Evolutionary conservation across 2,888 invertebrate genomes (phyloP).

Genomic region (Steinernema hermaphroditum): DNA sequence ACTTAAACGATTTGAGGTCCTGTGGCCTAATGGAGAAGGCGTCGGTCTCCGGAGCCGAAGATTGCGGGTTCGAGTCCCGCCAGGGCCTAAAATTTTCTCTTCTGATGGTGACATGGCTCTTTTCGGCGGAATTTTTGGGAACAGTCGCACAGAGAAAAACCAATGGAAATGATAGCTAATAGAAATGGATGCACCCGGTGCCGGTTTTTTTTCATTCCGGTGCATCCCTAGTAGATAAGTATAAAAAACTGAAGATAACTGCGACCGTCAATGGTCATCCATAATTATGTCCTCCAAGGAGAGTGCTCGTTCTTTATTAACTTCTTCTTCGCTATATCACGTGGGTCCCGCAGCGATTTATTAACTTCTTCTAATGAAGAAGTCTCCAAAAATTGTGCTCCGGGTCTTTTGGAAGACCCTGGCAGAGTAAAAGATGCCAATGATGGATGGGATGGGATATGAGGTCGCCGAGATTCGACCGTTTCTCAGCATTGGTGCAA

Average conservation of each 20-base stretch:
- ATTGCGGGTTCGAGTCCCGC: conserved; percentile 45
- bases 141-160: too few species aligned
- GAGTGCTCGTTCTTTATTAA: not conserved
- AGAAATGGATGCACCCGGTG: not conserved
- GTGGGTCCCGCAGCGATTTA: not conserved
- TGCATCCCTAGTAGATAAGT: not conserved
- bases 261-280: not conserved
- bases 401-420: not conserved
- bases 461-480: too few species aligned
- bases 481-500: too few species aligned
- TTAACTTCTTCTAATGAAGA: not conserved
- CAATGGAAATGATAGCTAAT: too few species aligned
- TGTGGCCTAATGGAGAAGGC: conserved; percentile 43
- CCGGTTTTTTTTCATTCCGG: too few species aligned
- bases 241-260: not conserved
- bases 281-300: not conserved
- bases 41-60: conserved; percentile 44
- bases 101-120: conserved; percentile 23
- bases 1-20: not conserved
- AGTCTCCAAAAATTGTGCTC: not conserved
- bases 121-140: not conserved
- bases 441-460: too few species aligned
- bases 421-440: too few species aligned
- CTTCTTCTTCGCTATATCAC: not conserved
- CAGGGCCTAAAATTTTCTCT: conserved; percentile 38